A percentile compares a stretch with the other conserved stretches of the same genome.
Conservation (phyloP, 2,113 vertebrate genomes). For the Marmota monax region DNA sequence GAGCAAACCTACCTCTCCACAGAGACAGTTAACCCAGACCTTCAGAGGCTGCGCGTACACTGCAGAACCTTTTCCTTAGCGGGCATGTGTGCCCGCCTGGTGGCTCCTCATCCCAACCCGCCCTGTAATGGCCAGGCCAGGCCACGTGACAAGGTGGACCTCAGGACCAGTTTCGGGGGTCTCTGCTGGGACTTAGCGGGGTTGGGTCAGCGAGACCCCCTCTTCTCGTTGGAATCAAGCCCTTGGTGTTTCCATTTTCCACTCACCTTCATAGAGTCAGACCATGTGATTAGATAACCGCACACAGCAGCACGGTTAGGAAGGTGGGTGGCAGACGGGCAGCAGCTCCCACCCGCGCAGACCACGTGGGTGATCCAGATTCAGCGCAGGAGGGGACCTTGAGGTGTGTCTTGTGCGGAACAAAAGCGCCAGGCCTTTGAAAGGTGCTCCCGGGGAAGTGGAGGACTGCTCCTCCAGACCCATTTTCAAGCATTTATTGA, state of each 20-base stretch:
- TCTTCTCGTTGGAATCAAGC: neutral
- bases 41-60: fast-evolving
- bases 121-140: neutral
- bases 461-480: fast-evolving
- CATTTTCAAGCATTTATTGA: neutral
- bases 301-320: fast-evolving
- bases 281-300: neutral
- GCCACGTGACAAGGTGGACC: fast-evolving
- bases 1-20: neutral
- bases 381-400: fast-evolving
- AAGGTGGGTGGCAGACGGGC: neutral
- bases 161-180: neutral
- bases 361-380: neutral
- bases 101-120: neutral
- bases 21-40: neutral
- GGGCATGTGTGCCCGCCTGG: too few relatives aligned
- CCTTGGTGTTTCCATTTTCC: neutral
- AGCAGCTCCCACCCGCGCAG: neutral
- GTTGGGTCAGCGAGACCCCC: fast-evolving
- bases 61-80: fast-evolving
- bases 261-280: neutral
- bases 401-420: neutral
- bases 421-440: neutral
- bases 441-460: neutral
- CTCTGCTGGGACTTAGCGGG: neutral